Base-by-base conservation (phyloP, 2,888 invertebrate species). In the Lasioglossum leucozonium region DNA sequence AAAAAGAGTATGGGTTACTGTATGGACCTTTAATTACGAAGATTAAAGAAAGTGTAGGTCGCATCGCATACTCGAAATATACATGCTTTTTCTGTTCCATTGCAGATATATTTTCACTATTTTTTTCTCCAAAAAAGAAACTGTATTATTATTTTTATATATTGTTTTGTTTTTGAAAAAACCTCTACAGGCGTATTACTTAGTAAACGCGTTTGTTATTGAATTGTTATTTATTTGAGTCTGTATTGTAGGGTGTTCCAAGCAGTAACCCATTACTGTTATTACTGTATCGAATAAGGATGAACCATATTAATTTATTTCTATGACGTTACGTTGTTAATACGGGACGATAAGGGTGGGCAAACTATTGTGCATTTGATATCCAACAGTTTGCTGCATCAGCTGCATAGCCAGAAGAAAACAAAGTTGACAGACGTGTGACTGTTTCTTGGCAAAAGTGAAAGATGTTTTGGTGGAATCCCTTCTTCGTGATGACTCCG, bases 381-480 rank as follows among this genome's bases (percentile, higher is more conserved):
- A 94, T 94, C 93, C 94, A 94, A 94, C 94, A 94, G 94, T 94
- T 93, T 92, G 94, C 93, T 92, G 93, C 93, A 92, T 94, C 93
- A 91, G 92, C 93, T 92, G 93, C 92, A 92, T 91, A 91, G 87
- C 92, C 91, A 90, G 92, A 92, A 91, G 93, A 91, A 91, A 91
- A 91, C 90, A 92, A 90, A 87, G 91, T 93, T 93, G 92, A 91
- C 91, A 92, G 90, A 91, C 89, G 90, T 90, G 90, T 89, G 89
- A 92, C 91, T 90, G 90, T 89, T 91, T 91, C 90, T 92, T 90
- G 91, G 92, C 90, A 91, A 93, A 90, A 81, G 87, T 87, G 88
- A 91, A 91, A 89, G 93, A 92, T 92, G 92, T 93, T 93, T 93
- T 89, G 93, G 90, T 91, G 93, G 93, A 93, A 91, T 89, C 90